These are phyloP conservation scores for Fukomys damarensis DNA, from an alignment of 2,113 vertebrate species.

Conservation along the genomic window DNA sequence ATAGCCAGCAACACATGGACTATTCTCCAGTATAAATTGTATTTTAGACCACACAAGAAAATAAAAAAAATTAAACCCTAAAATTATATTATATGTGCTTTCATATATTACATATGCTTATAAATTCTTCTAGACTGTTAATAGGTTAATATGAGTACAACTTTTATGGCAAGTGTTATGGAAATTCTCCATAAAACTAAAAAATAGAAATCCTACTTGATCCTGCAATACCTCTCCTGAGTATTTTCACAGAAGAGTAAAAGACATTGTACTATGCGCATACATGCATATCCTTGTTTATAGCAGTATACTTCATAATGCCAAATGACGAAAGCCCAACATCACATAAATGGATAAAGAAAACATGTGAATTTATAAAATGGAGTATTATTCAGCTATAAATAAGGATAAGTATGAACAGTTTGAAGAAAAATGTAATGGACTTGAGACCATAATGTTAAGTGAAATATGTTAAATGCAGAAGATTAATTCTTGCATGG, in stretches of 20 bases:
- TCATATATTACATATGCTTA: too few species aligned
- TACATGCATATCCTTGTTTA: too few species aligned
- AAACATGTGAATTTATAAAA: neutral
- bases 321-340: neutral
- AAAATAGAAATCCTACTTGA: neutral
- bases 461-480: neutral
- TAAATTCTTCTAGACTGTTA: neutral
- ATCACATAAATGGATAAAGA: neutral
- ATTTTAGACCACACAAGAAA: neutral
- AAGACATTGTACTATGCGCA: neutral
- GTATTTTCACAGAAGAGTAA: neutral
- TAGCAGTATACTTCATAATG: neutral
- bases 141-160: neutral
- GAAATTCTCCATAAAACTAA: neutral
- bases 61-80: neutral
- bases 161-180: neutral
- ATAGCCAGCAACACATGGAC: neutral
- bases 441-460: neutral
- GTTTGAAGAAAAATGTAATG: neutral
- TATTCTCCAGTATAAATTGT: neutral
- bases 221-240: neutral
- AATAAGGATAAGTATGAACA: neutral
- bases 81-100: neutral
- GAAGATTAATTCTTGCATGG: neutral
- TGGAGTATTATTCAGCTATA: neutral